A percentile compares a stretch with the other conserved stretches of the same genome.
These are phyloP conservation scores for Anthophora plumipes DNA, from an alignment of 2,888 invertebrate species.

Conservation along the genomic window DNA sequence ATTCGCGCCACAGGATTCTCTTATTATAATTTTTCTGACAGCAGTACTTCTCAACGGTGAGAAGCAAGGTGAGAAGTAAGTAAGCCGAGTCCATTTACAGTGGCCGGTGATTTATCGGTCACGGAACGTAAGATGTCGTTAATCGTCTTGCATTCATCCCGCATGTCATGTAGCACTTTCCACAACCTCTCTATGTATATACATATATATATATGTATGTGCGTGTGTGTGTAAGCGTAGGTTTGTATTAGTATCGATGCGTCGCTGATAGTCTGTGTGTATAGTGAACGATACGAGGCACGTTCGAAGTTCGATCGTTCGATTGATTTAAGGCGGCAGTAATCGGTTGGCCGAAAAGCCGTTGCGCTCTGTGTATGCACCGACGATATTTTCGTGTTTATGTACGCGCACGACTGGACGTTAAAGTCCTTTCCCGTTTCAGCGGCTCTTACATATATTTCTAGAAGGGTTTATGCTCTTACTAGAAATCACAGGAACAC, in stretches of 20 bases:
- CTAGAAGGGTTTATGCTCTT: constrained; percentile 50
- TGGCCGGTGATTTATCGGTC: constrained; percentile 59
- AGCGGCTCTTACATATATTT: constrained; percentile 63
- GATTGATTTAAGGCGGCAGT: constrained; percentile 76
- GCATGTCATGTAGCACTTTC: constrained; percentile 31
- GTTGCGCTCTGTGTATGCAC: constrained; percentile 41
- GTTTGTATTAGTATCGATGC: background rate
- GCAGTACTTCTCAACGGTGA: constrained; percentile 25
- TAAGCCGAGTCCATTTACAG: constrained; percentile 59
- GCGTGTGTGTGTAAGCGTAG: background rate
- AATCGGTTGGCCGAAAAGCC: constrained; percentile 73
- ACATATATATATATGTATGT: too few relatives aligned
- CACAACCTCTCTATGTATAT: constrained; percentile 10
- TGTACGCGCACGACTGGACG: constrained; percentile 69
- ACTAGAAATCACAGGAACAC: constrained; percentile 34
- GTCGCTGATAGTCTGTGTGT: background rate
- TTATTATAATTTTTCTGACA: constrained; percentile 46
- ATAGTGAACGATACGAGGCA: constrained; percentile 15
- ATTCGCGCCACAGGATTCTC: constrained; percentile 4
- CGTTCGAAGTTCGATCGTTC: constrained; percentile 64
- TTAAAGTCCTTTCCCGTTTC: constrained; percentile 71
- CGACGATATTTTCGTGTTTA: constrained; percentile 77
- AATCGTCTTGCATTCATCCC: constrained; percentile 56
- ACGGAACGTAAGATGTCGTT: constrained; percentile 63
- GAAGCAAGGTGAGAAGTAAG: constrained; percentile 56